phyloP scores from a whole-genome alignment of 2,113 vertebrate species.

The Henicopernis longicauda region DNA sequence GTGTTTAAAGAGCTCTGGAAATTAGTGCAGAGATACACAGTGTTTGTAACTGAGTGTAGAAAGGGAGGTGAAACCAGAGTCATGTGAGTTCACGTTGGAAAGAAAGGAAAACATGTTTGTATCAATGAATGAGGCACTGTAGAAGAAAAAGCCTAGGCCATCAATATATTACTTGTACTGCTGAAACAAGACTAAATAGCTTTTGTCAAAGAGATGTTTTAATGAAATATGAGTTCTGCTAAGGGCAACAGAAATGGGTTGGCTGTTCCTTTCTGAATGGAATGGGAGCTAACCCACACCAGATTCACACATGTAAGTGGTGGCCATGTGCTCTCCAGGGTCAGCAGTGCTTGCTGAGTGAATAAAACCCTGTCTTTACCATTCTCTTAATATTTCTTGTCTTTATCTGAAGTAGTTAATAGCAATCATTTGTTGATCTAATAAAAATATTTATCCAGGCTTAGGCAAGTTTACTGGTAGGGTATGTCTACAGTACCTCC shows the following conservation, averaged over 20 bases:
- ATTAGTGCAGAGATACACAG: background rate
- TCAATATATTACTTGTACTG: background rate
- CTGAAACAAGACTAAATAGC: background rate
- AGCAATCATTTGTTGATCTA: background rate
- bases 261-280: background rate
- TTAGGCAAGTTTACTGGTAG: background rate
- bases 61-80: background rate
- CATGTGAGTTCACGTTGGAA: background rate
- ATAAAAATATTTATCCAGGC: background rate
- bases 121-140: background rate
- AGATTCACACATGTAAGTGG: background rate
- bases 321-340: background rate
- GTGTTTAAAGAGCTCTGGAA: background rate
- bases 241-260: background rate
- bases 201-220: background rate
- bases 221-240: background rate
- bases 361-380: background rate
- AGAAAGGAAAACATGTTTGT: background rate
- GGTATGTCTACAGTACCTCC: background rate
- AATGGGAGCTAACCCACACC: background rate
- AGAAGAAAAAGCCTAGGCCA: background rate
- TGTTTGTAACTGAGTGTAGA: background rate
- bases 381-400: background rate
- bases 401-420: background rate
- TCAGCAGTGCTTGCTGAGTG: background rate